Percentiles rank a stretch among this genome's conserved stretches.
Conservation (phyloP, 2,797 vertebrate genomes). For the Gymnothorax javanicus region DNA sequence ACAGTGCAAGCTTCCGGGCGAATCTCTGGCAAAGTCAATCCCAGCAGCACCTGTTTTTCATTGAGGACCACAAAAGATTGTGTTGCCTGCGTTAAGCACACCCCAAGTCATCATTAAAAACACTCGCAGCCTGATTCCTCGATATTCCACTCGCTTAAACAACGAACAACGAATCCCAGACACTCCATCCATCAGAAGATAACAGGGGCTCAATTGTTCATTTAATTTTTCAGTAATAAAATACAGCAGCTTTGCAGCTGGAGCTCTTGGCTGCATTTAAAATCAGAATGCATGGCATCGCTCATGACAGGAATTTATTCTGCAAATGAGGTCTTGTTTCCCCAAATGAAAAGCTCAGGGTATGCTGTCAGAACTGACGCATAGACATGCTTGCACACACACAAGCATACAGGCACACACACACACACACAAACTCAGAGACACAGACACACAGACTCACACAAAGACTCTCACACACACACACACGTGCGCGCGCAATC, state of each 20-base stretch:
- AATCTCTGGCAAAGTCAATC: background rate
- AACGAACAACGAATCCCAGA: constrained; percentile 4
- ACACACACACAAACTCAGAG: background rate
- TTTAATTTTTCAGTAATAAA: background rate
- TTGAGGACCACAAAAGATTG: background rate
- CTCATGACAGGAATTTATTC: background rate
- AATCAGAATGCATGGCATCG: background rate
- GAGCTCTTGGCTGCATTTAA: background rate
- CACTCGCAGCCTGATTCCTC: background rate
- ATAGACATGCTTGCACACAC: background rate
- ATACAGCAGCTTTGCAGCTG: background rate
- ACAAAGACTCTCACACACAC: constrained; percentile 43
- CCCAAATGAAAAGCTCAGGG: background rate
- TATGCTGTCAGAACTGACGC: background rate
- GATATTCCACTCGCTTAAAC: background rate
- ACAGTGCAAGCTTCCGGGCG: background rate
- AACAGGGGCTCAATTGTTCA: background rate
- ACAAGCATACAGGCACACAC: background rate
- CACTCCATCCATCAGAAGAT: background rate
- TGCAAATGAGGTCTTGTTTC: background rate
- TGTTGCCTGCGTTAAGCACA: background rate
- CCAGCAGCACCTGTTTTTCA: background rate
- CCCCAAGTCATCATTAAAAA: background rate
- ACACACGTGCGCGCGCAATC: constrained; percentile 15
- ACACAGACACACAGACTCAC: constrained; percentile 4